Evolutionary conservation across 30 jellyfish, hydroid and myxozoan species (phyloP).

Genomic region (Catostylus mosaicus): DNA sequence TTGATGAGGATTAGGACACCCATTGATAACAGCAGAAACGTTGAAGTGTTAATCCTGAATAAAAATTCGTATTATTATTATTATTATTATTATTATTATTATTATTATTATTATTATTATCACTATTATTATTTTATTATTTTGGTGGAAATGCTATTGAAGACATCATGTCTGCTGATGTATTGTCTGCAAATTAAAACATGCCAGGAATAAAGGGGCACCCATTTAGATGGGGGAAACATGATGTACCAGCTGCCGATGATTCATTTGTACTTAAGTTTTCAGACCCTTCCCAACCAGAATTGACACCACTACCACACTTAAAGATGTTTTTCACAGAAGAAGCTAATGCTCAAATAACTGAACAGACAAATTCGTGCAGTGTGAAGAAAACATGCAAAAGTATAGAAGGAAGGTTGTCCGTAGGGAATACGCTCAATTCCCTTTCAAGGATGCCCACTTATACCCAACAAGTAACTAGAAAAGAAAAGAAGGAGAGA

Average conservation of each 20-base stretch:
- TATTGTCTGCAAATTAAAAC: background rate
- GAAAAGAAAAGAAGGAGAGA: slow-evolving; percentile 63
- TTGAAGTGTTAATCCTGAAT: no score
- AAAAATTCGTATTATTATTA: no score
- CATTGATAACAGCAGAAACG: no score
- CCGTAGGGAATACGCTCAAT: slow-evolving; percentile 48
- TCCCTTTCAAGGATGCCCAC: slow-evolving; percentile 58
- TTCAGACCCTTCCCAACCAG: background rate
- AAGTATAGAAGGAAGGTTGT: slow-evolving; percentile 39
- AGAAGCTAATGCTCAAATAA: background rate
- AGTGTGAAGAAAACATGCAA: slow-evolving; percentile 46
- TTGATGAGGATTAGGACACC: no score
- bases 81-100: no score
- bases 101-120: no score
- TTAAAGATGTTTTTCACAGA: background rate
- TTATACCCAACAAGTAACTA: slow-evolving; percentile 52
- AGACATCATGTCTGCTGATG: background rate
- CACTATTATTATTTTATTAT: no score
- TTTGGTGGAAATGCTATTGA: background rate
- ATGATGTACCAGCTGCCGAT: background rate
- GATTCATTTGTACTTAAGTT: background rate
- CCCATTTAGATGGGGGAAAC: background rate
- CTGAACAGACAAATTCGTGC: slow-evolving; percentile 51
- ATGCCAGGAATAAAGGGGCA: background rate
- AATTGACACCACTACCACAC: background rate